Percentiles rank a stretch among this genome's conserved stretches.
phyloP scores from a whole-genome alignment of 2,797 vertebrate species.

The Nannoperca obscura region DNA sequence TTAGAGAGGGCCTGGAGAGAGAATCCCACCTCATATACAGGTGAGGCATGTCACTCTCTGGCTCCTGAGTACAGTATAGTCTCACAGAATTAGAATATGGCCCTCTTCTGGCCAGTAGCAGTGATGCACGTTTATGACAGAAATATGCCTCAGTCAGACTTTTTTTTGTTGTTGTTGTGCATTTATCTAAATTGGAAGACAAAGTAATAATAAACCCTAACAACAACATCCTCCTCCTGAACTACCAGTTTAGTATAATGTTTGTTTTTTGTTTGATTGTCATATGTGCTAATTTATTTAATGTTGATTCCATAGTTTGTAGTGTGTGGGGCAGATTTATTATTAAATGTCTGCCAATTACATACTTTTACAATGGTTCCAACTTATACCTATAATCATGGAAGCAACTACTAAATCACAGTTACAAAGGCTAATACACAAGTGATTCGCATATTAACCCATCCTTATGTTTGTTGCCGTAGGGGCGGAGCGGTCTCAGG shows the following conservation, averaged over 20 bases:
- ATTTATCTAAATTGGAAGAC: background rate
- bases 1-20: slow-evolving; percentile 94
- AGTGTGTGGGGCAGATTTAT: background rate
- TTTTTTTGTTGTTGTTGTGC: background rate
- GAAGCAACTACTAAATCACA: background rate
- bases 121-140: slow-evolving; percentile 19
- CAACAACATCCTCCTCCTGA: background rate
- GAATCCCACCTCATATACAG: slow-evolving; percentile 82
- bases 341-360: background rate
- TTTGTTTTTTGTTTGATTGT: slow-evolving; percentile 2
- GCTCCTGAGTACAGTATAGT: background rate
- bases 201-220: background rate
- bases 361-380: background rate
- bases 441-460: background rate
- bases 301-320: background rate
- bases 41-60: slow-evolving; percentile 40
- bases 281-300: background rate
- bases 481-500: slow-evolving; percentile 86
- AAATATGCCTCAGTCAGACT: background rate
- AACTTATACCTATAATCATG: background rate
- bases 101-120: slow-evolving; percentile 34
- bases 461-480: slow-evolving; percentile 22
- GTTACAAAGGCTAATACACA: background rate
- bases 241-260: background rate
- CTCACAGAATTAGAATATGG: slow-evolving; percentile 7